Percentiles rank a stretch among this genome's conserved stretches.
phyloP scores from a whole-genome alignment of 2,797 vertebrate species.

The Acanthornis magna region DNA sequence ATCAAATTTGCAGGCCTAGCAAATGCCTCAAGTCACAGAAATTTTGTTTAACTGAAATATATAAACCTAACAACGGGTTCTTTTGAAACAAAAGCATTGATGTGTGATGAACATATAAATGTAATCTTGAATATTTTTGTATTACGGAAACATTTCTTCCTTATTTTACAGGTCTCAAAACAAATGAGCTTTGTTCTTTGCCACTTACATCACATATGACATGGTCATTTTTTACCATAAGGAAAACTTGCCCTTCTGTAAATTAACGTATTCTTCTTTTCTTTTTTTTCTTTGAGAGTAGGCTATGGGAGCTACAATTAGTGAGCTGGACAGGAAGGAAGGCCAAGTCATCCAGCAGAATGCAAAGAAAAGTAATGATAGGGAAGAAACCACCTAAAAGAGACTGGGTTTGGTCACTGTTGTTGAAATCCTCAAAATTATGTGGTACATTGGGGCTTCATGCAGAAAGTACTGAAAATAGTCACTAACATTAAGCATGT shows the following conservation, averaged over 20 bases:
- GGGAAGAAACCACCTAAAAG: background rate
- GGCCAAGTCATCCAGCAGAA: slow-evolving; percentile 9
- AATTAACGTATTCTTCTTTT: background rate
- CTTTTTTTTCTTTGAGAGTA: background rate
- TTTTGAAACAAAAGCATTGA: background rate
- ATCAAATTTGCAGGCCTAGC: background rate
- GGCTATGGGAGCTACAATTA: background rate
- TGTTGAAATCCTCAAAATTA: slow-evolving; percentile 22
- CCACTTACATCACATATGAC: background rate
- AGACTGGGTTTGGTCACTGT: background rate
- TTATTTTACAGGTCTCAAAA: background rate
- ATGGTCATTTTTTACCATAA: background rate
- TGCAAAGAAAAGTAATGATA: background rate
- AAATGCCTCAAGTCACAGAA: background rate
- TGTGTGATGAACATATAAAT: background rate
- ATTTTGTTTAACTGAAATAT: background rate
- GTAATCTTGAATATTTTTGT: background rate
- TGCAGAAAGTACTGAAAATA: background rate
- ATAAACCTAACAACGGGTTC: background rate
- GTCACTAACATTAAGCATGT: background rate
- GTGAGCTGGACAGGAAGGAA: background rate
- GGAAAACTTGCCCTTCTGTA: background rate
- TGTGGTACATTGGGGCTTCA: background rate
- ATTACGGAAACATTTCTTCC: background rate
- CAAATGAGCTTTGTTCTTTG: background rate